Base-by-base conservation (phyloP, 2,888 invertebrate genomes). In the Smittia sp. region DNA sequence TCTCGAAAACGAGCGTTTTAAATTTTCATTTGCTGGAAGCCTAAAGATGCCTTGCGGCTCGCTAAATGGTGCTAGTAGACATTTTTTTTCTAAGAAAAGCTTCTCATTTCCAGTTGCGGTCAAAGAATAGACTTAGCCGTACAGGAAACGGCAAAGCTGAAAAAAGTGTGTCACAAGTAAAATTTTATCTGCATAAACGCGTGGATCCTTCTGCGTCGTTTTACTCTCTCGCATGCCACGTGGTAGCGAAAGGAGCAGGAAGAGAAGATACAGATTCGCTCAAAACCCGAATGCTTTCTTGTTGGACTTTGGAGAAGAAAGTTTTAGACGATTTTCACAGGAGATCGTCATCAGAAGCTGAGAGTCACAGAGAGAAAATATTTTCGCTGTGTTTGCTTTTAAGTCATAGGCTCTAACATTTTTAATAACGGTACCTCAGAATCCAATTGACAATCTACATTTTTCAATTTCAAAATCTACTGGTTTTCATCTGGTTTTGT, bases 111-210 rank as follows among this genome's bases (percentile, higher is more conserved):
- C 20, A n/a, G 58, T 18, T 22, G 58, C 2, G 15, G 58, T 46
- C 46, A n/a, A n/a, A n/a, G 11, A n/a, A 15, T 9, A 46, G 46
- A 46, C 46, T 46, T 7, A 46, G 2, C n/a, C 15, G 9, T 2
- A 15, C 18, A 11, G 58, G 20, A 58, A 58, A 58, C 58, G 22
- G 24, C 22, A n/a, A 15, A 58, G 20, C 46, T n/a, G 46, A 58
- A 24, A 24, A n/a, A 63, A 63, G 11, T 63, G 63, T 63, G 63
- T 63, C 63, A 63, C 27, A 25, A 24, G 32, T 15, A 24, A 63
- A 27, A 63, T 15, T 24, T 27, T 27, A 63, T 63, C 63, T 63
- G 63, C 63, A 63, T 63, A 58, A 58, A 58, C 20, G 58, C 58
- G 58, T 58, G 13, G 25, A 63, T 24, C 13, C 24, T 63, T 18